A percentile compares a stretch with the other conserved stretches of the same genome.
Conservation (phyloP, 35 echinoderm and acorn worm species). For the Acanthaster planci region DNA sequence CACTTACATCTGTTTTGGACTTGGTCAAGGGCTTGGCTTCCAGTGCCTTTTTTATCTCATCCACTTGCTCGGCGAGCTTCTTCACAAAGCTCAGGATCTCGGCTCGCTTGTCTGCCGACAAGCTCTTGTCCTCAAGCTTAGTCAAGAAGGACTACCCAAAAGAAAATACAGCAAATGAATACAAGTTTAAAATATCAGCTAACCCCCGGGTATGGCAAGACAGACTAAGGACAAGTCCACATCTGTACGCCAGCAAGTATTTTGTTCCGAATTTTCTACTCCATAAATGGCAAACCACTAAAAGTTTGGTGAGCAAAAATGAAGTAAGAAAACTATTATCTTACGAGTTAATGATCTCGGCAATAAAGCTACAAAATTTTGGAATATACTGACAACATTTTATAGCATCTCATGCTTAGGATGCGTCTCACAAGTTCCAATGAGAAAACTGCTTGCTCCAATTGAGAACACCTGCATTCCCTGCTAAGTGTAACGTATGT, state of each 20-base stretch:
- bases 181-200: not conserved
- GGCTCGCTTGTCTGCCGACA: slow-evolving; percentile 54
- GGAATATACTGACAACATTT: no score
- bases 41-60: slow-evolving; percentile 78
- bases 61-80: slow-evolving; percentile 64
- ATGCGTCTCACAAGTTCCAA: no score
- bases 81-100: slow-evolving; percentile 84
- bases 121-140: slow-evolving; percentile 78
- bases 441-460: no score
- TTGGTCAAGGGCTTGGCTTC: slow-evolving; percentile 30
- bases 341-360: no score
- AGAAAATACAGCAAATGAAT: slow-evolving; percentile 16
- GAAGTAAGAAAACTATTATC: no score
- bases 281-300: no score
- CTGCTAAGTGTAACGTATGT: no score
- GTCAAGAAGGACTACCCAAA: slow-evolving; percentile 57
- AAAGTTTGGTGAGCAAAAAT: no score
- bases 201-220: not conserved
- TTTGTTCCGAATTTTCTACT: no score
- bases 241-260: not conserved
- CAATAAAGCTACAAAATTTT: no score
- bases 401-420: no score
- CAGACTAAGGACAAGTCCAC: not conserved
- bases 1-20: slow-evolving; percentile 46
- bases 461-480: no score